Evolutionary conservation across 2,113 vertebrate genomes (phyloP), one percentile per base, ranked within the genome.

Genomic region (Chlorocebus sabaeus): DNA sequence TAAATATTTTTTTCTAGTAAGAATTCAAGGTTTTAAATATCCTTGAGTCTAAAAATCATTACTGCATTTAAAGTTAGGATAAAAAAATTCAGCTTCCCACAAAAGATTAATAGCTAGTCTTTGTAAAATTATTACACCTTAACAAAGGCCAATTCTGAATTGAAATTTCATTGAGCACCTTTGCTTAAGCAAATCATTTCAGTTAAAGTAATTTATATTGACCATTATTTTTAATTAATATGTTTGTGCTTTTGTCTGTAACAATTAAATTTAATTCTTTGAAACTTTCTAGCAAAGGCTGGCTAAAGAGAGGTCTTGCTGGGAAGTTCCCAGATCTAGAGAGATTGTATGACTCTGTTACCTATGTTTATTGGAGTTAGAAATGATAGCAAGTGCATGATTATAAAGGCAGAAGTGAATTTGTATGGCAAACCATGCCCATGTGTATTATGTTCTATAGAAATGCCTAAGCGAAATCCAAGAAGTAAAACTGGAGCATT

Each of bases 181-280:
- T 89, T 64, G 92, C 20, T 68, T 64, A 86, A 85, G 68, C 4
- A 93, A 90, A 59, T 93, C 22, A 57, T 18, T 83, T 73, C 22
- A 73, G 14, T 59, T 80, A 80, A 82, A 86, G 30, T 67, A 73
- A 72, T 50, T 20, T 43, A 87, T 48, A 45, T 8, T 27, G 22
- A 79, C 23, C 12, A 43, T 43, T 93, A 83, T 14, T 61, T 13
- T 50, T 87, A 94, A 78, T 93, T 78, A 83, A 79, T 59, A 64
- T 72, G 17, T 67, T 50, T 64, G 81, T 3, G 87, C 22, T 75
- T 48, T 89, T 85, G 30, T 82, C 38, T 57, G 8, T 59, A 88
- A 50, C 88, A 38, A 79, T 90, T 72, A 96, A 78, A 93, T 87
- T 64, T 89, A 95, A 50, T 45, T 83, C 13, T 61, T 82, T 38